Evolutionary conservation across 2,888 invertebrate species (phyloP).

Genomic region (Keiferia lycopersicella): DNA sequence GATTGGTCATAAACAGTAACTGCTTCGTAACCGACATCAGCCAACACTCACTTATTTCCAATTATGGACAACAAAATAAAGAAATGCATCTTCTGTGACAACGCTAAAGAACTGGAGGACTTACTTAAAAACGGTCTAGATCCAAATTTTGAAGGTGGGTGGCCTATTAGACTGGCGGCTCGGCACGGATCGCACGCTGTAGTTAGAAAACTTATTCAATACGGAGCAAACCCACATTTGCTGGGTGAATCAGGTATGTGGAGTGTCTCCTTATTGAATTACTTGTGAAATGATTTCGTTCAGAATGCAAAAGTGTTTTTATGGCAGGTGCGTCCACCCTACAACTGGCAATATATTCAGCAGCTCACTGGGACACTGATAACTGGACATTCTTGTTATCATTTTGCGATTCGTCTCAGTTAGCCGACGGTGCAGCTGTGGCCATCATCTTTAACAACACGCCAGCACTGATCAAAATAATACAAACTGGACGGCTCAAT

Average conservation of each 20-base stretch:
- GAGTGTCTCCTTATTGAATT: conserved; percentile 30
- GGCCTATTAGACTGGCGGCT: conserved; percentile 72
- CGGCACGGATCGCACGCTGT: conserved; percentile 58
- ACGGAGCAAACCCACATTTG: conserved; percentile 70
- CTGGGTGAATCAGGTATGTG: conserved; percentile 66
- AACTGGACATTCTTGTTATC: conserved; percentile 66
- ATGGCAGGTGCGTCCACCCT: conserved; percentile 67
- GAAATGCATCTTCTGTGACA: conserved; percentile 53
- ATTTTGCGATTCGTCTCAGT: conserved; percentile 71
- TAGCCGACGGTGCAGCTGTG: conserved; percentile 74
- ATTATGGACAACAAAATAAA: conserved; percentile 57
- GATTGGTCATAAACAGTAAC: conserved; percentile 1
- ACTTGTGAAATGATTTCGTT: too few species aligned
- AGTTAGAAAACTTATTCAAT: conserved; percentile 60
- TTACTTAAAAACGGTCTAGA: conserved; percentile 61
- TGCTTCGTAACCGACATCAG: neutral
- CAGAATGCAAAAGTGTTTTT: neutral
- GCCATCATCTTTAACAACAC: conserved; percentile 69
- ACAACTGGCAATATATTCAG: conserved; percentile 71
- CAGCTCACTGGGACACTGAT: conserved; percentile 61
- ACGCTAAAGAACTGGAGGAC: conserved; percentile 52
- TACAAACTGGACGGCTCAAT: conserved; percentile 70
- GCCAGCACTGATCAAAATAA: conserved; percentile 60
- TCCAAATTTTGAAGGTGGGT: conserved; percentile 68
- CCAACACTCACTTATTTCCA: neutral